Percentiles rank a stretch among this genome's conserved stretches.
Evolutionary conservation across 2,888 invertebrate species (phyloP).

Genomic region (Nymphalis polychloros): DNA sequence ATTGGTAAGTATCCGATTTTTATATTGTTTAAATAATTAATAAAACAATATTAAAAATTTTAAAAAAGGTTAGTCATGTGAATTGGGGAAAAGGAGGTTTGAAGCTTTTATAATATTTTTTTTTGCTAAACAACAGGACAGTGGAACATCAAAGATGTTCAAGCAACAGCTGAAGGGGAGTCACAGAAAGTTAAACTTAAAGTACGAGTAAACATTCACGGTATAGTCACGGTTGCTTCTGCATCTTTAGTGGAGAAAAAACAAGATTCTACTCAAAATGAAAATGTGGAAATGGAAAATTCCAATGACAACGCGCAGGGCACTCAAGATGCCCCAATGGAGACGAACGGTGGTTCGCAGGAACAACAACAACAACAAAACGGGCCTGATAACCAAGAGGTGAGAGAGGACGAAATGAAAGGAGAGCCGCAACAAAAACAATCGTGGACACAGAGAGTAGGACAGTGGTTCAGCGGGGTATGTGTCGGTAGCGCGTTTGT

Average conservation of each 20-base stretch:
- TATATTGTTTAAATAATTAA: background rate
- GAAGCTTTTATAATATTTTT: conserved; percentile 3
- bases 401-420: conserved; percentile 73
- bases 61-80: no score
- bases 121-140: conserved; percentile 77
- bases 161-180: conserved; percentile 93
- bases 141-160: conserved; percentile 90
- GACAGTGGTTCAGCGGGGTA: conserved; percentile 87
- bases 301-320: conserved; percentile 55
- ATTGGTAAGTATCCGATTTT: conserved; percentile 84
- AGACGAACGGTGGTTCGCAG: conserved; percentile 76
- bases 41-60: no score
- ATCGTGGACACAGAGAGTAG: conserved; percentile 87
- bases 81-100: no score
- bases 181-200: conserved; percentile 98
- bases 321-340: conserved; percentile 70
- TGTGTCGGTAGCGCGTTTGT: conserved; percentile 80
- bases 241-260: conserved; percentile 92
- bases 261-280: conserved; percentile 72
- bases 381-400: conserved; percentile 76
- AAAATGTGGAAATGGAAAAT: conserved; percentile 73
- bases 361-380: conserved; percentile 64
- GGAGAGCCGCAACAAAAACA: conserved; percentile 78
- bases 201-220: conserved; percentile 95
- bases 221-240: conserved; percentile 92